A percentile compares a stretch with the other conserved stretches of the same genome.
These are phyloP conservation scores for Microhierax caerulescens DNA, from an alignment of 2,797 vertebrate genomes.

Conservation along the genomic window DNA sequence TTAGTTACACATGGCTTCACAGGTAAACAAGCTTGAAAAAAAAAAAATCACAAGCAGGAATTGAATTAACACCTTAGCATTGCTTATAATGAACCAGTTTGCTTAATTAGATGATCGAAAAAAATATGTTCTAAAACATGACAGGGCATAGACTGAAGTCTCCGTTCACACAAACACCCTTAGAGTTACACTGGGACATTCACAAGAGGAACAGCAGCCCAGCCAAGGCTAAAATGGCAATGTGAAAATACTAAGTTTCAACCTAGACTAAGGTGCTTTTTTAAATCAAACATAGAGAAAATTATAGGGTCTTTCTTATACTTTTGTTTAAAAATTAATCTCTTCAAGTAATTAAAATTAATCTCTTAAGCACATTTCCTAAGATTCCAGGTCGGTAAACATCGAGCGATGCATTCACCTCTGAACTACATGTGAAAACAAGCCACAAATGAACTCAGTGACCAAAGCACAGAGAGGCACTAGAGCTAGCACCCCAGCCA, in stretches of 20 bases:
- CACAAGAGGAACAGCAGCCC: not conserved
- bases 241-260: not conserved
- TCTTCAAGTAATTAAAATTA: not conserved
- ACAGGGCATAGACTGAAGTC: not conserved
- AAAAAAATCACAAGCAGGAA: slow-evolving; percentile 77
- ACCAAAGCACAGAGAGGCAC: not conserved
- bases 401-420: not conserved
- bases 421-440: not conserved
- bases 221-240: not conserved
- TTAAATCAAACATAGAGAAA: not conserved
- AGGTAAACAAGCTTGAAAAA: slow-evolving; percentile 88
- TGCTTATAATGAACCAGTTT: slow-evolving; percentile 72
- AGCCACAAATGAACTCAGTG: not conserved
- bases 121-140: slow-evolving; percentile 46
- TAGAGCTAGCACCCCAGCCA: not conserved
- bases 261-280: rapidly evolving
- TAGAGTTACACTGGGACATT: not conserved
- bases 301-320: not conserved
- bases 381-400: not conserved
- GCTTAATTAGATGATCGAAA: slow-evolving; percentile 75
- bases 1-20: slow-evolving; percentile 90
- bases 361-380: not conserved
- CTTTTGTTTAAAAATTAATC: not conserved
- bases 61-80: slow-evolving; percentile 80
- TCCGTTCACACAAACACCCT: not conserved